Evolutionary conservation across 64 coral and sea anemone species (phyloP).

Genomic region (Pachyseris speciosa): DNA sequence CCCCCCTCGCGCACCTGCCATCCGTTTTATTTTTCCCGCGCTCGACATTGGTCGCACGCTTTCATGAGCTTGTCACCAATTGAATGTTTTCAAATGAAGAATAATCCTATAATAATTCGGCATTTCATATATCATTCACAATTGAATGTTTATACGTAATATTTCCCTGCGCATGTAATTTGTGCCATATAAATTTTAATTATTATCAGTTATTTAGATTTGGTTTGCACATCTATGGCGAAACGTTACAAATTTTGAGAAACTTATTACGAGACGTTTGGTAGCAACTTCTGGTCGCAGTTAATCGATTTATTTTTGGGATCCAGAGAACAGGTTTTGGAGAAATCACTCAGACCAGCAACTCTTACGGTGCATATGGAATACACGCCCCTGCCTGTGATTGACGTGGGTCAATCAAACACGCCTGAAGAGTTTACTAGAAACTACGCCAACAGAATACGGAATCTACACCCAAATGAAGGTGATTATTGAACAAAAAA

Average conservation of each 20-base stretch:
- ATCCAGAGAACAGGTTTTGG: constrained; percentile 61
- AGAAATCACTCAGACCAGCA: constrained; percentile 54
- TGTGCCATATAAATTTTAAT: no score
- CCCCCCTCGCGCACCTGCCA: no score
- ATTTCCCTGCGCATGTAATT: no score
- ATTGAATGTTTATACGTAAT: no score
- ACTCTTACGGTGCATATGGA: constrained; percentile 45
- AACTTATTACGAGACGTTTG: background rate
- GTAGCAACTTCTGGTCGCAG: background rate
- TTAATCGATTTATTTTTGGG: background rate
- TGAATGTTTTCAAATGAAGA: no score
- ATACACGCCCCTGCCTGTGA: constrained; percentile 70
- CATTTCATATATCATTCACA: no score
- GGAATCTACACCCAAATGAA: constrained; percentile 20
- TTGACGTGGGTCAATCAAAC: constrained; percentile 44
- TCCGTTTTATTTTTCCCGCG: background rate
- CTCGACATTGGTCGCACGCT: no score
- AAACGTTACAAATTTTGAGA: background rate
- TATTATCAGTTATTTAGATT: no score
- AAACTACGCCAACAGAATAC: constrained; percentile 37
- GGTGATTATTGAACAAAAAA: constrained; percentile 7
- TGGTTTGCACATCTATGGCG: no score
- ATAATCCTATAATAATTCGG: no score
- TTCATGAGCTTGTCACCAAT: no score
- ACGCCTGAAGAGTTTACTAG: constrained; percentile 31